These are phyloP conservation scores for Trichogramma pretiosum DNA, from an alignment of 1,140 invertebrate species.

Conservation along the genomic window DNA sequence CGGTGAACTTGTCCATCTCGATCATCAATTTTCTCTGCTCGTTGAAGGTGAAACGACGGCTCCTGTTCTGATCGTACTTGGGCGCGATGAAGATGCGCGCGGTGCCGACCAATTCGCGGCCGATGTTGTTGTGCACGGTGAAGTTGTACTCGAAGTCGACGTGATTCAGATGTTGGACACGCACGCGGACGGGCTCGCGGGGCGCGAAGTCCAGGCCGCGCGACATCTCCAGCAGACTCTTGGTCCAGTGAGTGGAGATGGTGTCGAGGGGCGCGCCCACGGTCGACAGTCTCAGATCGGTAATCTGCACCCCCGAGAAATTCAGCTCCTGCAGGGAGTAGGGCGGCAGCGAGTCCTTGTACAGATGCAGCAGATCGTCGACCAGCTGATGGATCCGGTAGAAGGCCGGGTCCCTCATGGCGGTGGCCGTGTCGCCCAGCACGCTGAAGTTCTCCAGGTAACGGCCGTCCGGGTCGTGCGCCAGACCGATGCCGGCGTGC, in stretches of 20 bases:
- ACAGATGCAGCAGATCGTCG: constrained; percentile 69
- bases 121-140: constrained; percentile 53
- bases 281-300: neutral
- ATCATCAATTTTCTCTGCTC: constrained; percentile 63
- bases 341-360: constrained; percentile 59
- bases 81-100: constrained; percentile 69
- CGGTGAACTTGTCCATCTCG: constrained; percentile 66
- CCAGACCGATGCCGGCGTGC: constrained; percentile 55
- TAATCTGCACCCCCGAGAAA: constrained; percentile 29
- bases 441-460: constrained; percentile 59
- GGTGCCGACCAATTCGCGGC: constrained; percentile 48
- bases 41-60: constrained; percentile 47
- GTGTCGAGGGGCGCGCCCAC: constrained; percentile 38
- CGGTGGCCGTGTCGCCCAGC: constrained; percentile 63
- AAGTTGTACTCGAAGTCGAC: constrained; percentile 54
- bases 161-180: constrained; percentile 66
- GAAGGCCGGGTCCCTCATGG: constrained; percentile 78
- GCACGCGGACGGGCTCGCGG: constrained; percentile 55
- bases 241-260: constrained; percentile 60
- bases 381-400: constrained; percentile 75
- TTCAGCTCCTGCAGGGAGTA: constrained; percentile 54
- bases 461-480: constrained; percentile 63
- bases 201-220: constrained; percentile 68
- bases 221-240: constrained; percentile 60
- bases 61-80: constrained; percentile 44